A percentile compares a stretch with the other conserved stretches of the same genome.
Evolutionary conservation across 2,888 invertebrate genomes (phyloP).

Genomic region (Lasioglossum lativentre): DNA sequence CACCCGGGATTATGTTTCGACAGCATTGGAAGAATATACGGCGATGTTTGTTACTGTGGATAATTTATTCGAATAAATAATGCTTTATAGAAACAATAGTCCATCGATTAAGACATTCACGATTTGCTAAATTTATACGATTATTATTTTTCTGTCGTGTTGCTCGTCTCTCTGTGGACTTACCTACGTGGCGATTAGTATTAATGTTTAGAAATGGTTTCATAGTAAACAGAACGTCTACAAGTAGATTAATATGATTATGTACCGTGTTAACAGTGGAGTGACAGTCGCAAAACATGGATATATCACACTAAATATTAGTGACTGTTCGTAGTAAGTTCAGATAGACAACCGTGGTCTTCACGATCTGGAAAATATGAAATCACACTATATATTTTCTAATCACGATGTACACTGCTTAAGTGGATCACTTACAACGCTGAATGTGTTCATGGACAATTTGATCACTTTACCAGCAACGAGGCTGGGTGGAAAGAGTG

Average conservation of each 20-base stretch:
- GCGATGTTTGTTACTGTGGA: not conserved
- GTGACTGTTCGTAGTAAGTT: not conserved
- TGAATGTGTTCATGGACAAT: slow-evolving; percentile 5
- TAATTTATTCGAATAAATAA: not conserved
- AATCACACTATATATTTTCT: not conserved
- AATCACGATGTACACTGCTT: not conserved
- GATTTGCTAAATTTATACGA: not conserved
- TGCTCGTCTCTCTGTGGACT: not conserved
- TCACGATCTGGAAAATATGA: not conserved
- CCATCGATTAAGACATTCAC: not conserved
- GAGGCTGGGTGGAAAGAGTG: not conserved
- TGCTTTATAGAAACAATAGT: not conserved
- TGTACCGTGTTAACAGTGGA: not conserved
- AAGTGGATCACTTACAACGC: not conserved
- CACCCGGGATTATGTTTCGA: not conserved
- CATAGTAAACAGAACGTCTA: not conserved
- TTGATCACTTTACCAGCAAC: not conserved
- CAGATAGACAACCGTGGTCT: not conserved
- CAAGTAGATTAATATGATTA: not conserved
- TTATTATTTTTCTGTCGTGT: not conserved
- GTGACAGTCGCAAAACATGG: not conserved
- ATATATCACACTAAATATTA: not conserved
- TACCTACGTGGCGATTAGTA: not conserved
- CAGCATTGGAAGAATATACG: not conserved
- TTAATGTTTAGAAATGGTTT: not conserved